Evolutionary conservation across 2,797 vertebrate genomes (phyloP).

Genomic region (Xenentodon cancila): DNA sequence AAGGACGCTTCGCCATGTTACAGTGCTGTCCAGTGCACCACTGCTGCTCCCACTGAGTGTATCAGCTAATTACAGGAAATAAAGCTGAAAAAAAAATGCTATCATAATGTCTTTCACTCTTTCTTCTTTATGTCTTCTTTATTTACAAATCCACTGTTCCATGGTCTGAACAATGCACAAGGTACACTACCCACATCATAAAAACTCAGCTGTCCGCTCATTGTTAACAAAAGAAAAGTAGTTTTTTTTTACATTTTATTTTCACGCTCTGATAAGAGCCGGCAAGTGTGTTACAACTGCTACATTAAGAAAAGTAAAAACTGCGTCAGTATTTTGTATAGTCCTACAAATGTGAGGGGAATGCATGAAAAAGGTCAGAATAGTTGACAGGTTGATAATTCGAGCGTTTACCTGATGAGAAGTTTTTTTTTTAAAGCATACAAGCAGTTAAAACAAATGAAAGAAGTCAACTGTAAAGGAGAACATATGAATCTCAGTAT

Average conservation of each 20-base stretch:
- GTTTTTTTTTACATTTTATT: conserved; percentile 11
- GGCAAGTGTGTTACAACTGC: conserved; percentile 3
- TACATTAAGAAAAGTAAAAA: neutral
- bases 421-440: neutral
- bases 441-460: conserved; percentile 22
- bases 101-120: too few relatives aligned
- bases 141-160: too few relatives aligned
- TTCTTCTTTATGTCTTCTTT: too few relatives aligned
- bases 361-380: neutral
- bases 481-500: neutral
- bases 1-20: too few relatives aligned
- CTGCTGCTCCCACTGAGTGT: too few relatives aligned
- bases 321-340: neutral
- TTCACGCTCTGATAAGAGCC: conserved; percentile 25
- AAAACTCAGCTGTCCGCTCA: conserved; percentile 11
- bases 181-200: neutral
- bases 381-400: conserved; percentile 20
- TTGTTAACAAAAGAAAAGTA: conserved; percentile 2
- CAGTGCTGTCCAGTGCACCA: too few relatives aligned
- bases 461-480: neutral
- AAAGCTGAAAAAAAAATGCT: too few relatives aligned
- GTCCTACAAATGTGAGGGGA: conserved; percentile 4
- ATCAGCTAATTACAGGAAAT: too few relatives aligned
- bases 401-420: conserved; percentile 1
- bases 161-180: too few relatives aligned